phyloP scores from a whole-genome alignment of 2,113 vertebrate genomes.

The Larimichthys crocea region DNA sequence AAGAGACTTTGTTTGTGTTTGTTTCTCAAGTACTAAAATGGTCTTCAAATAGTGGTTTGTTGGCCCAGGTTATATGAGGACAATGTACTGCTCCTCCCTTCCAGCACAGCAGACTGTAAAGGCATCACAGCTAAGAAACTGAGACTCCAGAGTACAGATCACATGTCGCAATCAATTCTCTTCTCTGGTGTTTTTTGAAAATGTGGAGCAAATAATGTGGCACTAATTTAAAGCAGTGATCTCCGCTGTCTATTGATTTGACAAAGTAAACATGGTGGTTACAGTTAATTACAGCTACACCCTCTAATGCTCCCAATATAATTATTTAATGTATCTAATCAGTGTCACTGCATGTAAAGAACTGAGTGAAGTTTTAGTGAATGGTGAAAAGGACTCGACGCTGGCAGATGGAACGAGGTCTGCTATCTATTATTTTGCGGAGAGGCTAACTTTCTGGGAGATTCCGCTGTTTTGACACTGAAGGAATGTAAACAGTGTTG shows the following conservation, averaged over 20 bases:
- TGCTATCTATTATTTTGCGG: conserved; percentile 77
- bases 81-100: conserved; percentile 43
- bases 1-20: conserved; percentile 6
- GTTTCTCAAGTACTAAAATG: background rate
- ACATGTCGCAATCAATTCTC: conserved; percentile 43
- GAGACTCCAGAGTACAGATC: conserved; percentile 29
- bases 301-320: background rate
- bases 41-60: background rate
- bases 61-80: conserved; percentile 43
- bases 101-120: conserved; percentile 45
- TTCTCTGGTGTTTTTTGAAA: conserved; percentile 23
- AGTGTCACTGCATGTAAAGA: conserved; percentile 29
- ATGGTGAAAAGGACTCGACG: conserved; percentile 5
- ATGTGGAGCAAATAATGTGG: conserved; percentile 35
- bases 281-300: conserved; percentile 34
- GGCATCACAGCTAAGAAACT: conserved; percentile 36
- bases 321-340: conserved; percentile 31
- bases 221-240: conserved; percentile 14
- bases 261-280: conserved; percentile 25
- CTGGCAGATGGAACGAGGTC: conserved; percentile 49
- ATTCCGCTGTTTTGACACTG: conserved; percentile 74
- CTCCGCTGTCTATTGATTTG: conserved; percentile 3
- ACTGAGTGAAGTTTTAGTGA: conserved; percentile 4
- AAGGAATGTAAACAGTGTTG: conserved; percentile 77
- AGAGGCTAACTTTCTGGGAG: conserved; percentile 70